Evolutionary conservation across 1,140 invertebrate genomes (phyloP).

Genomic region (Drosophila paulistorum): DNA sequence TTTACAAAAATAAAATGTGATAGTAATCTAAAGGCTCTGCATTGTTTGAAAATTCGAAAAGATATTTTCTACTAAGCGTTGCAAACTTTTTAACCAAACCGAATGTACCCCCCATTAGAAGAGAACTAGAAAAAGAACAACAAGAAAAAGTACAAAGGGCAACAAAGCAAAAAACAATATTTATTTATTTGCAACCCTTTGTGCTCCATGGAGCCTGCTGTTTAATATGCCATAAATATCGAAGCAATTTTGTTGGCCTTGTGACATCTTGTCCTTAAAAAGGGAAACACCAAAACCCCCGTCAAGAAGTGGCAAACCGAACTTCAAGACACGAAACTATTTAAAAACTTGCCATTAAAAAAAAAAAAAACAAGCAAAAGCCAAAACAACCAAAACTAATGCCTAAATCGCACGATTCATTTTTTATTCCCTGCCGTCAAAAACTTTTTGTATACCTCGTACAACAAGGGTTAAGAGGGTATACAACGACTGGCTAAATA

Average conservation of each 20-base stretch:
- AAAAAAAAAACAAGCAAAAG: slow-evolving; percentile 24
- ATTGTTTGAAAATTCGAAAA: too few relatives aligned
- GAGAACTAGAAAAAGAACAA: neutral
- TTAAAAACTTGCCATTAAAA: slow-evolving; percentile 45
- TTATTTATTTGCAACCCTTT: slow-evolving; percentile 62
- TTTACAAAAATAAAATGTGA: too few relatives aligned
- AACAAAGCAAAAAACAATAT: slow-evolving; percentile 47
- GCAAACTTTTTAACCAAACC: neutral
- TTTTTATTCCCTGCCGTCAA: slow-evolving; percentile 1
- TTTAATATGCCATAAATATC: slow-evolving; percentile 66
- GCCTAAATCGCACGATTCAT: slow-evolving; percentile 4
- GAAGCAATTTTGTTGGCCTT: slow-evolving; percentile 41
- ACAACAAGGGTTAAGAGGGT: neutral
- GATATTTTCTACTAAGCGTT: neutral
- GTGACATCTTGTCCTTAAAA: slow-evolving; percentile 13
- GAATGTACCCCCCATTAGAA: neutral
- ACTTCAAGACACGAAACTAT: slow-evolving; percentile 28
- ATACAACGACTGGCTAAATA: too few relatives aligned
- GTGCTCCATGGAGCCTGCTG: slow-evolving; percentile 6
- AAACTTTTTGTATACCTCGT: slow-evolving; percentile 1
- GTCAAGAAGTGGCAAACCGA: slow-evolving; percentile 16
- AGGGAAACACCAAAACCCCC: slow-evolving; percentile 21
- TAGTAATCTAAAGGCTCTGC: too few relatives aligned
- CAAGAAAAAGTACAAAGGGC: neutral
- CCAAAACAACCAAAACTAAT: slow-evolving; percentile 3